These are phyloP conservation scores for Sycophaga agraensis DNA, from an alignment of 1,140 invertebrate genomes.

Conservation along the genomic window DNA sequence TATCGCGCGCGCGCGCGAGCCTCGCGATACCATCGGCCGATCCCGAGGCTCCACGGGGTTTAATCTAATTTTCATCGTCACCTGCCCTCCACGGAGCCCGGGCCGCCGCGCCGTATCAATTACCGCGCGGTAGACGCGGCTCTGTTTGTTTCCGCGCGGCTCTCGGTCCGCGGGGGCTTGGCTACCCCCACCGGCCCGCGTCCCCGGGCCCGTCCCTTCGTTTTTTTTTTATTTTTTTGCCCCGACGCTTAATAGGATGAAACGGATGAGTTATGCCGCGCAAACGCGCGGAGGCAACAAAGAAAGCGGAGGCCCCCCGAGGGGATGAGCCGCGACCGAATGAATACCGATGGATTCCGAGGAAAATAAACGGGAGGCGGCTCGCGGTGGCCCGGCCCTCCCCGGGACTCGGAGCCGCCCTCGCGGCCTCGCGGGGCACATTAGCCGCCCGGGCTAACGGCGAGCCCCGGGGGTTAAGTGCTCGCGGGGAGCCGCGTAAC, in stretches of 20 bases:
- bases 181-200: slow-evolving; percentile 17
- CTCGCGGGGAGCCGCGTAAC: too few species aligned
- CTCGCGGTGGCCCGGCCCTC: too few species aligned
- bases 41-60: slow-evolving; percentile 4
- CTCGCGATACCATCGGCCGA: too few species aligned
- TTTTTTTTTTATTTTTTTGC: slow-evolving; percentile 1
- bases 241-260: slow-evolving; percentile 20
- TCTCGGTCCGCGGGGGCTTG: slow-evolving; percentile 33
- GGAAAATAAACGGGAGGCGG: slow-evolving; percentile 24
- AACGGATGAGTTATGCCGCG: slow-evolving; percentile 21
- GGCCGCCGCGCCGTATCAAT: slow-evolving; percentile 22
- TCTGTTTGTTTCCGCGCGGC: slow-evolving; percentile 34
- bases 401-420: too few species aligned
- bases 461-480: too few species aligned
- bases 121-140: slow-evolving; percentile 14
- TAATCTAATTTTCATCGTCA: slow-evolving; percentile 32
- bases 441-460: too few species aligned
- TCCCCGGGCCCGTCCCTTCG: not conserved
- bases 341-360: slow-evolving; percentile 26
- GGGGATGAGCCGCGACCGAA: slow-evolving; percentile 36
- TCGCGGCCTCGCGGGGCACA: too few species aligned
- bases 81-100: slow-evolving; percentile 24
- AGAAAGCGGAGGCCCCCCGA: slow-evolving; percentile 39
- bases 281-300: not conserved
- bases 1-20: not conserved